A percentile compares a stretch with the other conserved stretches of the same genome.
Evolutionary conservation across 37 sponge, comb jelly and placozoan genomes (phyloP).

Genomic region (Cladorhizidae sp.): DNA sequence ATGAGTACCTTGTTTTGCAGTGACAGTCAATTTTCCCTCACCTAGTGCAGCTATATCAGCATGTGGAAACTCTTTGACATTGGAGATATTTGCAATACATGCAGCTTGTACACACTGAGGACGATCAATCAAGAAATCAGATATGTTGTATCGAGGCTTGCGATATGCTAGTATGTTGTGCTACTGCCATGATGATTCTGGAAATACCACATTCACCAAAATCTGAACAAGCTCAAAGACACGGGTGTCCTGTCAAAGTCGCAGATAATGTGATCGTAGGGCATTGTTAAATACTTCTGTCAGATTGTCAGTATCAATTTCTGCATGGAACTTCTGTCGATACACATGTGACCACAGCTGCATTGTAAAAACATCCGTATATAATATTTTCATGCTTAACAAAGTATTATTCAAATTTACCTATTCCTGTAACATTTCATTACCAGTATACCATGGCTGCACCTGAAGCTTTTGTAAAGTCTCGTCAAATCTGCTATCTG

Average conservation of each 20-base stretch:
- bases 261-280: neutral
- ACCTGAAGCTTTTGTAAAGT: neutral
- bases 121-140: slow-evolving; percentile 5
- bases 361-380: neutral
- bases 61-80: neutral
- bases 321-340: neutral
- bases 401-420: neutral
- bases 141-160: slow-evolving; percentile 10
- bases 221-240: neutral
- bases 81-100: neutral
- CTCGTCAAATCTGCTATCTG: slow-evolving; percentile 1
- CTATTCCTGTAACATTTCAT: slow-evolving; percentile 11
- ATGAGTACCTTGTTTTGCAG: slow-evolving; percentile 1
- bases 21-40: slow-evolving; percentile 27
- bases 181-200: no score
- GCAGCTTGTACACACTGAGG: slow-evolving; percentile 25
- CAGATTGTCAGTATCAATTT: slow-evolving; percentile 3
- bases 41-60: slow-evolving; percentile 12
- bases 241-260: neutral
- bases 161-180: slow-evolving; percentile 18
- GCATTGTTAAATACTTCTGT: slow-evolving; percentile 11
- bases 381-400: neutral
- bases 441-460: slow-evolving; percentile 1
- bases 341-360: neutral
- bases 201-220: slow-evolving; percentile 13